Percentiles rank a stretch among this genome's conserved stretches.
These are phyloP conservation scores for Leptura quadrifasciata DNA, from an alignment of 2,888 invertebrate species.

Conservation along the genomic window DNA sequence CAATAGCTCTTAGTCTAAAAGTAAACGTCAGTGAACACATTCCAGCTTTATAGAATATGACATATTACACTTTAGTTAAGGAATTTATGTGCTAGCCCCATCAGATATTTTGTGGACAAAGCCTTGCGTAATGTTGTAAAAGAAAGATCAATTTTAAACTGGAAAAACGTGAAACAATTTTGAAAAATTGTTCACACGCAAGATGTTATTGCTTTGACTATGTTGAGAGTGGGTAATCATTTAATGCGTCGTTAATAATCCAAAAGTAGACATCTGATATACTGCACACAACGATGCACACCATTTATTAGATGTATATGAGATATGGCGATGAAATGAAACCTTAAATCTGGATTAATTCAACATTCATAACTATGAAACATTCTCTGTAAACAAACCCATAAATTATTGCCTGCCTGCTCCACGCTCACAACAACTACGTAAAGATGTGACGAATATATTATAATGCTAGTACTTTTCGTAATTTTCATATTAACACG, in stretches of 20 bases:
- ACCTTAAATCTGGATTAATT: slow-evolving; percentile 46
- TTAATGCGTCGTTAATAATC: neutral
- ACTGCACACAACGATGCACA: slow-evolving; percentile 10
- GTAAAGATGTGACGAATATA: slow-evolving; percentile 28
- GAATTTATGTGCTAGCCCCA: too few species aligned
- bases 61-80: too few species aligned
- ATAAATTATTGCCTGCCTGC: slow-evolving; percentile 32
- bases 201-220: neutral
- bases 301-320: slow-evolving; percentile 32
- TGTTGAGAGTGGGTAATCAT: neutral
- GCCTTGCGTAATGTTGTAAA: too few species aligned
- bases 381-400: slow-evolving; percentile 48
- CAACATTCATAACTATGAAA: slow-evolving; percentile 42
- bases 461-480: slow-evolving; percentile 22
- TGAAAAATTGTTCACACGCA: neutral
- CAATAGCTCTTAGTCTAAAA: too few species aligned
- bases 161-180: too few species aligned
- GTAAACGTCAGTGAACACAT: too few species aligned
- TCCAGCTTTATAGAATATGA: too few species aligned
- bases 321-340: slow-evolving; percentile 32
- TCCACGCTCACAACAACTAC: slow-evolving; percentile 23
- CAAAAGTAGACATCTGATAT: slow-evolving; percentile 28
- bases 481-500: neutral
- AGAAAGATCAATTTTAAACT: too few species aligned
- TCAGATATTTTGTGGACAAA: too few species aligned